Base-by-base conservation (phyloP, 2,797 vertebrate species). In the Antennarius maculatus region DNA sequence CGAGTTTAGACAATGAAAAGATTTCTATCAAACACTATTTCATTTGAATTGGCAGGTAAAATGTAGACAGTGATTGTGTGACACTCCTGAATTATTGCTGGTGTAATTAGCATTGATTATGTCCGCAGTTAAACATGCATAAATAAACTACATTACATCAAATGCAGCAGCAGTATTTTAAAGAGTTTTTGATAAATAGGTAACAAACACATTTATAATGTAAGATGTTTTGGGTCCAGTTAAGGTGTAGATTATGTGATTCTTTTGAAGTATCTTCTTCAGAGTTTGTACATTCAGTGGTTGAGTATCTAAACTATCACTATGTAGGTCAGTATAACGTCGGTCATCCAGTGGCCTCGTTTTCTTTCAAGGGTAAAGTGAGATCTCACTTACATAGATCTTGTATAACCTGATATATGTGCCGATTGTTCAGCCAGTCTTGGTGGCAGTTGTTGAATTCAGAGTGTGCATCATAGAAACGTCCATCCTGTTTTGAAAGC, bases 331-430 rank as follows among this genome's bases (percentile, higher is more conserved):
- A 3, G 2, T 34, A 34, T 34, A 34, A 34, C 31, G 7, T 34
- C 3, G 31, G 31, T 29, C 42, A 27, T 50, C 34, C 58, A 18
- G 6, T 61, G 70, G 27, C 61, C 71, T 56, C 7, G 13, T 59
- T 84, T 71, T n/a, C 23, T 7, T 37, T 23, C 23, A 23, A 23
- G 23, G 23, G 23, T 23, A 23, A 23, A 10, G 11, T 61, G 61
- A 10, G 70, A 53, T 75, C 46, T 59, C 55, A 54, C 61, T 69
- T 63, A 49, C 18, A 16, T 63, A 67, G 68, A 79, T 54, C 60
- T 81, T 68, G 37, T 56, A 27, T 66, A 73, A 86, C 37, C 14
- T 45, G 45, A 54, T 66, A 53, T 50, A 14, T 48, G 61, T 55
- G 54, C 66, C 39, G 0, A 18, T 16, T 50, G 8, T n/a, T 15